Conservation (phyloP, 2,888 invertebrate species). For the Pandemis cinnamomeana region DNA sequence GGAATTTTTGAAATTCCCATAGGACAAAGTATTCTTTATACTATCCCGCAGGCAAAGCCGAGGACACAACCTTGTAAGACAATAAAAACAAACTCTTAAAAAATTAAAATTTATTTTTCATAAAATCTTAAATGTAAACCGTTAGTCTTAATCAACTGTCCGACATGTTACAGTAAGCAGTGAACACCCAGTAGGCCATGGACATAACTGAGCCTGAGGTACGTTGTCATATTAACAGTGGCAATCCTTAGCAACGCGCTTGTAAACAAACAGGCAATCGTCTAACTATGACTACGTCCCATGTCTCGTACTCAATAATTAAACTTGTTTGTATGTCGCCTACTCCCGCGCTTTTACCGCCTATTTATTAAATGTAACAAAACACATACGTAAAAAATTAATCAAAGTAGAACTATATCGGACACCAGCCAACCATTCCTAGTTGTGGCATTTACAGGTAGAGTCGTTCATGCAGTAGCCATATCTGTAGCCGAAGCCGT, state of each 20-base stretch:
- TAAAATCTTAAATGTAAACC: neutral
- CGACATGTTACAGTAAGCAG: neutral
- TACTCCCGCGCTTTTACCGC: too few species aligned
- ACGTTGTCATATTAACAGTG: neutral
- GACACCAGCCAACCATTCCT: neutral
- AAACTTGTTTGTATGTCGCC: neutral
- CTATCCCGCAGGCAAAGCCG: too few species aligned
- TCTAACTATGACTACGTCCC: too few species aligned
- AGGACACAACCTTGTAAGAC: too few species aligned
- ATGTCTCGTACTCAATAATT: too few species aligned
- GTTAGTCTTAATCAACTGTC: neutral
- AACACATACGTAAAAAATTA: too few species aligned
- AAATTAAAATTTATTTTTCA: neutral
- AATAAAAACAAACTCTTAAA: too few species aligned
- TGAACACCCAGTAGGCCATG: neutral
- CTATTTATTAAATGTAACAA: too few species aligned
- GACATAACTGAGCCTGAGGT: too few species aligned
- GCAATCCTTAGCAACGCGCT: too few species aligned
- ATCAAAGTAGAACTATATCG: neutral
- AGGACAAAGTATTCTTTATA: too few species aligned
- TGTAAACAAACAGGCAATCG: neutral
- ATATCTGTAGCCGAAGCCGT: conserved; percentile 10
- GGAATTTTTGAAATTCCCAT: too few species aligned
- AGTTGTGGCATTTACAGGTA: conserved; percentile 20
- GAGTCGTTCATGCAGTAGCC: conserved; percentile 12